A percentile compares a stretch with the other conserved stretches of the same genome.
These are phyloP conservation scores for Corapipo altera DNA, from an alignment of 2,113 vertebrate genomes.

Conservation along the genomic window DNA sequence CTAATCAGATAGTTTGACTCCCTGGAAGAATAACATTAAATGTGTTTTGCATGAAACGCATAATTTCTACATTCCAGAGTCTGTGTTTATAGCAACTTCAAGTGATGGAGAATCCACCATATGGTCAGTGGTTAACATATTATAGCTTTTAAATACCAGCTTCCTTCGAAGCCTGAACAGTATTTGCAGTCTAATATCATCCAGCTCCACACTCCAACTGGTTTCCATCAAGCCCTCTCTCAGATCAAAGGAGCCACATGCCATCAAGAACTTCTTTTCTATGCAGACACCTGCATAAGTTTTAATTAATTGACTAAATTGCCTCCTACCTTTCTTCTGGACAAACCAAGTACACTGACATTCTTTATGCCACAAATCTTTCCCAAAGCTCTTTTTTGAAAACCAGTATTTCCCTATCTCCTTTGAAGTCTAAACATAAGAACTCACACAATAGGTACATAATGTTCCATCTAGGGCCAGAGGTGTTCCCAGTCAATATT, in stretches of 20 bases:
- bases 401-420: neutral
- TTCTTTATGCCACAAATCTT: neutral
- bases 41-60: neutral
- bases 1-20: neutral
- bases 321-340: neutral
- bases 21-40: neutral
- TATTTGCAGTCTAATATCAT: neutral
- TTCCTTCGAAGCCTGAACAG: neutral
- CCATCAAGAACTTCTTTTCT: neutral
- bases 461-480: neutral
- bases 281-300: constrained; percentile 10
- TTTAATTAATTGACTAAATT: constrained; percentile 35
- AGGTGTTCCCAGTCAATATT: neutral
- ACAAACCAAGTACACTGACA: neutral
- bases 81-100: neutral
- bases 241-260: constrained; percentile 19
- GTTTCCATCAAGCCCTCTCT: neutral
- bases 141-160: neutral
- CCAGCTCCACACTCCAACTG: neutral
- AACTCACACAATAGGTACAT: neutral
- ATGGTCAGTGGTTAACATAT: neutral
- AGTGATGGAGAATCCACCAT: neutral
- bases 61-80: neutral
- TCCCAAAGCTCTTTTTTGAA: neutral
- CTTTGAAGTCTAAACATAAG: neutral